Evolutionary conservation across 2,888 invertebrate genomes (phyloP).

Genomic region (Drosophila subsilvestris): DNA sequence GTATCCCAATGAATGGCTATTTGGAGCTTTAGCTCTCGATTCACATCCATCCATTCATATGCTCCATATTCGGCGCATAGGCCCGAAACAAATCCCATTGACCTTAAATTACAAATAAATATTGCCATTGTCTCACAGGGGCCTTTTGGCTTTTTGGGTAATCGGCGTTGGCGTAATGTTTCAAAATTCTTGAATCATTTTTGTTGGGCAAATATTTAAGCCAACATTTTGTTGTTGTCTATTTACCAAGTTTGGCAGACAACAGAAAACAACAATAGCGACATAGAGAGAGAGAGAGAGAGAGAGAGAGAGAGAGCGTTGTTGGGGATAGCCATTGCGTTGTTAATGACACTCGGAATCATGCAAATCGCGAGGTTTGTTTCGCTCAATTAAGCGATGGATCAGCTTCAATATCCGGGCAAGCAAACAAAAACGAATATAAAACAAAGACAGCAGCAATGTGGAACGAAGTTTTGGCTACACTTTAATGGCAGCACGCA

Average conservation of each 20-base stretch:
- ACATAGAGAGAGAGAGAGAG: background rate
- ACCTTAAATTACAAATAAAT: slow-evolving; percentile 70
- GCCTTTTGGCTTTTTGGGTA: slow-evolving; percentile 10
- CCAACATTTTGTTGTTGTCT: slow-evolving; percentile 40
- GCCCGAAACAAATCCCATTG: slow-evolving; percentile 57
- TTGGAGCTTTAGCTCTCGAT: slow-evolving; percentile 11
- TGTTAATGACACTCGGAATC: slow-evolving; percentile 11
- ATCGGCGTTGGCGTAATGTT: slow-evolving; percentile 47
- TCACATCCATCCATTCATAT: background rate
- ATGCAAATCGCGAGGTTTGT: slow-evolving; percentile 42
- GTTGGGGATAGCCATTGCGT: slow-evolving; percentile 3
- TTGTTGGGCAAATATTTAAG: slow-evolving; percentile 11
- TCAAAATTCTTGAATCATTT: slow-evolving; percentile 40
- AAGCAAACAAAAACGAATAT: slow-evolving; percentile 37
- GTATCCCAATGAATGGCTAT: slow-evolving; percentile 31
- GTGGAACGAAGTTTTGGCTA: background rate
- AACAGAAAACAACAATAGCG: background rate
- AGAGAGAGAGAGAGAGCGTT: background rate
- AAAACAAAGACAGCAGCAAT: background rate
- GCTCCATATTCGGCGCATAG: slow-evolving; percentile 14
- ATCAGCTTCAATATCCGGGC: slow-evolving; percentile 67
- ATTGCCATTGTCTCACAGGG: slow-evolving; percentile 59
- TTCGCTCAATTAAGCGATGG: slow-evolving; percentile 59
- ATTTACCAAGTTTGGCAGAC: slow-evolving; percentile 30
- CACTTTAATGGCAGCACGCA: background rate